phyloP scores from a whole-genome alignment of 2,888 invertebrate species.

The Drosophila dives region DNA sequence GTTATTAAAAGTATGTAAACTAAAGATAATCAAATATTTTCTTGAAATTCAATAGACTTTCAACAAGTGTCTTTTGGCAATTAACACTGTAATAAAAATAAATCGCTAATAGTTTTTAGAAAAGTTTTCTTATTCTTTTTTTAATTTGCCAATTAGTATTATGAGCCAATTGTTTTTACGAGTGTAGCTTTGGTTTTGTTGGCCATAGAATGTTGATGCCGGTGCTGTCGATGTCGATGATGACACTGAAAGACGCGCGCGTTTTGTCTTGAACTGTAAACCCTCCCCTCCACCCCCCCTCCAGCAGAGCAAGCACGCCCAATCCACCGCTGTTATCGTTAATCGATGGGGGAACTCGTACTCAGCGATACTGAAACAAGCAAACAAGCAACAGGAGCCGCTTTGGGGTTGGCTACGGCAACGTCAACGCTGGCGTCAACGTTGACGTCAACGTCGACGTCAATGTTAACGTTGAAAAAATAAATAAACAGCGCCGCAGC shows the following conservation, averaged over 20 bases:
- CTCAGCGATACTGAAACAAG: slow-evolving; percentile 65
- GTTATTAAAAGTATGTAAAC: not conserved
- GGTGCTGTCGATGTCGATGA: slow-evolving; percentile 49
- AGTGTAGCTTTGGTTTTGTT: slow-evolving; percentile 40
- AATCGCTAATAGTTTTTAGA: not conserved
- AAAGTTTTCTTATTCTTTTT: slow-evolving; percentile 14
- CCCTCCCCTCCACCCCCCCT: not conserved
- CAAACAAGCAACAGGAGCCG: slow-evolving; percentile 75
- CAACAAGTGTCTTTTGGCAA: slow-evolving; percentile 15
- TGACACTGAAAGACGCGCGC: slow-evolving; percentile 63
- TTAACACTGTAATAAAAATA: not conserved
- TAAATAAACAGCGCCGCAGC: slow-evolving; percentile 19
- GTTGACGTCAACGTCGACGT: not conserved
- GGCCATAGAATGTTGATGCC: slow-evolving; percentile 48
- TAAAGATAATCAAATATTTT: not conserved
- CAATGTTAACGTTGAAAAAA: slow-evolving; percentile 11
- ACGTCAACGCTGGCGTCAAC: slow-evolving; percentile 4
- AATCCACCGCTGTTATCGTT: slow-evolving; percentile 62
- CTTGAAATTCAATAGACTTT: not conserved
- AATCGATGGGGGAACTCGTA: slow-evolving; percentile 73
- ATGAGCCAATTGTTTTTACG: slow-evolving; percentile 47
- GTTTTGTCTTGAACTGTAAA: slow-evolving; percentile 27
- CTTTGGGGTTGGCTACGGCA: slow-evolving; percentile 49
- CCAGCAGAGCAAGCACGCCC: not conserved
- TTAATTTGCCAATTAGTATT: not conserved